These are phyloP conservation scores for Pungitius pungitius DNA, from an alignment of 2,113 vertebrate species.

Conservation along the genomic window DNA sequence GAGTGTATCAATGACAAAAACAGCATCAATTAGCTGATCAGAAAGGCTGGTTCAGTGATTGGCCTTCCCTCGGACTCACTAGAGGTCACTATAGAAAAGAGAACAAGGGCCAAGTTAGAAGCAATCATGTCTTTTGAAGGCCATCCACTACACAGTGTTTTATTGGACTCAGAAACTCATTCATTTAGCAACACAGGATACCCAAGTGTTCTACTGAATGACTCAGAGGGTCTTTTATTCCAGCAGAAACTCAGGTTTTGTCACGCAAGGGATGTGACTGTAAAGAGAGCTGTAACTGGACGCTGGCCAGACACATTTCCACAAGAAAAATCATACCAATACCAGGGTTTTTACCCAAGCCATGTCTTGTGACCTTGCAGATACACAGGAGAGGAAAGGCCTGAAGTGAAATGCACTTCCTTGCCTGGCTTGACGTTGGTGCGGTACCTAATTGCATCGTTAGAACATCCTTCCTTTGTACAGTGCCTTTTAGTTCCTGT, in stretches of 20 bases:
- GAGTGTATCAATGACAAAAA: too few relatives aligned
- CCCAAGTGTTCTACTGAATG: too few relatives aligned
- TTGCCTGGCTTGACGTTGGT: slow-evolving; percentile 18
- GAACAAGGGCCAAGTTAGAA: too few relatives aligned
- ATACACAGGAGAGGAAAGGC: slow-evolving; percentile 47
- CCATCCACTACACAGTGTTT: too few relatives aligned
- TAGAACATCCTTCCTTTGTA: slow-evolving; percentile 70
- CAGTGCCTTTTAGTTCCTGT: slow-evolving; percentile 60
- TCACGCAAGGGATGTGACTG: slow-evolving; percentile 7
- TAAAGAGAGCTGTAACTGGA: slow-evolving; percentile 37
- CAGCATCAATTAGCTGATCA: too few relatives aligned
- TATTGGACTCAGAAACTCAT: too few relatives aligned
- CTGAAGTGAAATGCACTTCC: slow-evolving; percentile 63
- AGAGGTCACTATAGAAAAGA: too few relatives aligned
- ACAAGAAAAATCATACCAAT: slow-evolving; percentile 23
- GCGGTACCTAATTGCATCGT: slow-evolving; percentile 20
- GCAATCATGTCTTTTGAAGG: too few relatives aligned
- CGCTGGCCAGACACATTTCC: slow-evolving; percentile 35
- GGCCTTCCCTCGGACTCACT: too few relatives aligned
- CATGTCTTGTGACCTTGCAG: slow-evolving; percentile 30
- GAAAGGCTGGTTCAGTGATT: too few relatives aligned
- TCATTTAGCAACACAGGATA: too few relatives aligned
- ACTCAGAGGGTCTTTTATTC: too few relatives aligned
- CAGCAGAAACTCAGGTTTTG: slow-evolving; percentile 5
- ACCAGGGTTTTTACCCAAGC: background rate